phyloP scores from a whole-genome alignment of 1,140 invertebrate species.

The Lordiphosa clarofinis region DNA sequence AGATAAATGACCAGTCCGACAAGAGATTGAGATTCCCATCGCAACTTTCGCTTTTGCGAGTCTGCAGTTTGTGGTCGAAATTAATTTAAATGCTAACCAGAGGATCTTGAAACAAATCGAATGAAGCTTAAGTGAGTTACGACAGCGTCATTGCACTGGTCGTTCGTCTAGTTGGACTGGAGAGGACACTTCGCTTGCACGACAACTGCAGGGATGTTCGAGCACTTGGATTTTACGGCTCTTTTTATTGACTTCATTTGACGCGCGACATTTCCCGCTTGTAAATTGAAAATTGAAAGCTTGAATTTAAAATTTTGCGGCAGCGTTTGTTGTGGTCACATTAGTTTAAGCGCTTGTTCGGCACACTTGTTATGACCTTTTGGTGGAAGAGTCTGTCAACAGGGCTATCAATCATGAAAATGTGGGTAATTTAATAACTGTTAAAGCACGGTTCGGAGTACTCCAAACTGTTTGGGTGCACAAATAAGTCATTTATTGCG shows the following conservation, averaged over 20 bases:
- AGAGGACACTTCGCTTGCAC: too few species aligned
- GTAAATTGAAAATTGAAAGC: background rate
- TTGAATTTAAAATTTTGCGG: background rate
- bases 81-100: conserved; percentile 49
- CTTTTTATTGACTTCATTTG: background rate
- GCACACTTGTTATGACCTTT: background rate
- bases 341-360: background rate
- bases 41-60: conserved; percentile 59
- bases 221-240: background rate
- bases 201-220: background rate
- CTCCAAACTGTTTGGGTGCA: too few species aligned
- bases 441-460: too few species aligned
- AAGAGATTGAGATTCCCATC: conserved; percentile 65
- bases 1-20: conserved; percentile 64
- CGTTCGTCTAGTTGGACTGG: background rate
- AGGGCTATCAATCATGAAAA: too few species aligned
- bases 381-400: background rate
- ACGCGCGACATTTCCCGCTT: background rate
- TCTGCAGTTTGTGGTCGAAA: conserved; percentile 26
- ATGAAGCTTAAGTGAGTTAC: conserved; percentile 8
- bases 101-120: conserved; percentile 21
- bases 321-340: conserved; percentile 8
- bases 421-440: too few species aligned
- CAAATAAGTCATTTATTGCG: too few species aligned
- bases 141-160: conserved; percentile 4